A percentile compares a stretch with the other conserved stretches of the same genome.
These are phyloP conservation scores for Parochlus steinenii DNA, from an alignment of 2,888 invertebrate genomes.

Conservation along the genomic window DNA sequence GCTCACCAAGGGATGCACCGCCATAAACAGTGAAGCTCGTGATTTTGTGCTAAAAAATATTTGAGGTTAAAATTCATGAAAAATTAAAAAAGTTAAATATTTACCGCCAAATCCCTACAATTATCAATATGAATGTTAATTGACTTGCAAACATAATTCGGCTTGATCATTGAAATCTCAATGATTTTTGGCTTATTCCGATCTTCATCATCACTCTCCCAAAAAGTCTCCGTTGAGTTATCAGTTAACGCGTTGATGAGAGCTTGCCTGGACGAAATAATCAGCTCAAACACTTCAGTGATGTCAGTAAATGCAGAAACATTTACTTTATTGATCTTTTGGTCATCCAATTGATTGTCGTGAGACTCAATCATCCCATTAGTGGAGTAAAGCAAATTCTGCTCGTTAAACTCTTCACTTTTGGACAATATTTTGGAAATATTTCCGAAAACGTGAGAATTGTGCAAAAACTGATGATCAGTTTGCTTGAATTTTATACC, in stretches of 20 bases:
- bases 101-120: conserved; percentile 74
- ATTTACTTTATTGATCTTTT: conserved; percentile 14
- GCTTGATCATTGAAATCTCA: conserved; percentile 44
- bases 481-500: conserved; percentile 74
- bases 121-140: conserved; percentile 89
- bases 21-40: conserved; percentile 69
- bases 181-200: conserved; percentile 80
- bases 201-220: conserved; percentile 98
- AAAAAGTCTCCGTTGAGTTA: conserved; percentile 93
- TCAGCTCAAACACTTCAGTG: conserved; percentile 28
- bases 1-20: conserved; percentile 66
- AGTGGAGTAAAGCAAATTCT: conserved; percentile 28
- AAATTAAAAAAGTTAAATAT: conserved; percentile 17
- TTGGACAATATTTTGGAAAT: conserved; percentile 89
- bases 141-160: conserved; percentile 31
- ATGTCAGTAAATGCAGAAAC: conserved; percentile 25
- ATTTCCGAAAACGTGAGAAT: conserved; percentile 86
- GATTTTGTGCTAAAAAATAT: conserved; percentile 64
- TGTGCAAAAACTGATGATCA: conserved; percentile 84
- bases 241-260: conserved; percentile 88
- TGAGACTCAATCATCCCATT: conserved; percentile 20
- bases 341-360: conserved; percentile 21
- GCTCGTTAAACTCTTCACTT: conserved; percentile 59
- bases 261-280: conserved; percentile 68
- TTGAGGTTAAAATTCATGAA: conserved; percentile 5